A percentile compares a stretch with the other conserved stretches of the same genome.
Evolutionary conservation across 2,797 vertebrate genomes (phyloP).

Genomic region (Acropternis orthonyx): DNA sequence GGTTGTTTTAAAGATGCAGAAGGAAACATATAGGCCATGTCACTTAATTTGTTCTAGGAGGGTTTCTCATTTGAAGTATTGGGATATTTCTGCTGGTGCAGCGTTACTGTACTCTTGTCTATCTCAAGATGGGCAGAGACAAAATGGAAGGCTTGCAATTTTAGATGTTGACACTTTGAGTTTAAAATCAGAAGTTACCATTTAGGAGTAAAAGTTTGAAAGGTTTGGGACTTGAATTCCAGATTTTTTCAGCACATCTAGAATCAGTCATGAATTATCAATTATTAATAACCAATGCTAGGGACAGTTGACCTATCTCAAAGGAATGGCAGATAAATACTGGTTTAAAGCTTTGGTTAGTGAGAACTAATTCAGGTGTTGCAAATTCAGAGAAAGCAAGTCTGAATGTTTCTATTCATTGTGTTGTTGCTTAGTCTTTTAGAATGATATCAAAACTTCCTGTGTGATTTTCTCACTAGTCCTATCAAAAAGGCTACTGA

Average conservation of each 20-base stretch:
- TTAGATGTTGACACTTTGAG: neutral
- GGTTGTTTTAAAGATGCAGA: neutral
- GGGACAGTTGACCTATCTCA: neutral
- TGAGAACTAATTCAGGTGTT: neutral
- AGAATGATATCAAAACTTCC: neutral
- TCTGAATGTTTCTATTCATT: neutral
- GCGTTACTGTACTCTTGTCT: neutral
- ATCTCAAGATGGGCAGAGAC: neutral
- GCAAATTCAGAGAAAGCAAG: neutral
- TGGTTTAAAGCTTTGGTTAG: neutral
- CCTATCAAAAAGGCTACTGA: neutral
- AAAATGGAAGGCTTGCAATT: neutral
- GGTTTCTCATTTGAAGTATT: neutral
- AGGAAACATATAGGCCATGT: neutral
- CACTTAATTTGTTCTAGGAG: neutral
- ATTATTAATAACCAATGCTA: neutral
- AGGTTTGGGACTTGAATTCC: neutral
- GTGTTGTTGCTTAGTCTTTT: neutral
- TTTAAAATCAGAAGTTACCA: neutral
- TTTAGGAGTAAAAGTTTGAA: neutral
- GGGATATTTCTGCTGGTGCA: neutral
- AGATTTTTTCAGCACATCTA: neutral
- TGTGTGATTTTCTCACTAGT: neutral
- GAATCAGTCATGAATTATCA: neutral
- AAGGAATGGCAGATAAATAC: neutral